Percentiles rank a stretch among this genome's conserved stretches.
phyloP scores from a whole-genome alignment of 2,888 invertebrate genomes.

The Drosophila barbarae region DNA sequence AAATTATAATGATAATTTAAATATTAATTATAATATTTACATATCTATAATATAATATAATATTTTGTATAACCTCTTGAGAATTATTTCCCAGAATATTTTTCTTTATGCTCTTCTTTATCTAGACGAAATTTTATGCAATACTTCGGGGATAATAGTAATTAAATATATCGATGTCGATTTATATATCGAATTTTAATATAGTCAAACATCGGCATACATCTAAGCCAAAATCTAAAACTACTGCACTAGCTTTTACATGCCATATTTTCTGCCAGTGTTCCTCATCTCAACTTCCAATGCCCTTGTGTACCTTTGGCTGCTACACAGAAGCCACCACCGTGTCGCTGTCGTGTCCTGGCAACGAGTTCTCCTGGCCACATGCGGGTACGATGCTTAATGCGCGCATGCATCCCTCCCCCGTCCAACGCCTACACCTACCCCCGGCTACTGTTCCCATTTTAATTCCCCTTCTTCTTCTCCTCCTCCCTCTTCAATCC shows the following conservation, averaged over 20 bases:
- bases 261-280: slow-evolving; percentile 10
- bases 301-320: slow-evolving; percentile 44
- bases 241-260: no score
- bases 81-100: no score
- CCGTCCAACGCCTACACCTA: slow-evolving; percentile 24
- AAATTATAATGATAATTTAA: neutral
- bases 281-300: slow-evolving; percentile 8
- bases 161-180: no score
- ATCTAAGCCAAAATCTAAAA: no score
- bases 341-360: slow-evolving; percentile 37
- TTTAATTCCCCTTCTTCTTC: neutral
- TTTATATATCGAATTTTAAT: no score
- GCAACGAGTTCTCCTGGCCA: slow-evolving; percentile 44
- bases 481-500: neutral
- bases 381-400: slow-evolving; percentile 57
- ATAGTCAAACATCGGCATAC: no score
- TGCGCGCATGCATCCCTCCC: slow-evolving; percentile 35
- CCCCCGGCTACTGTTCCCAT: slow-evolving; percentile 26
- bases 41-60: neutral
- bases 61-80: neutral
- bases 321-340: slow-evolving; percentile 61
- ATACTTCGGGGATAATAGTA: no score
- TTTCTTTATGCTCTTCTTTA: no score
- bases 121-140: no score
- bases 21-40: neutral